phyloP scores from a whole-genome alignment of 2,113 vertebrate species.

The Xyliphius kryptos region DNA sequence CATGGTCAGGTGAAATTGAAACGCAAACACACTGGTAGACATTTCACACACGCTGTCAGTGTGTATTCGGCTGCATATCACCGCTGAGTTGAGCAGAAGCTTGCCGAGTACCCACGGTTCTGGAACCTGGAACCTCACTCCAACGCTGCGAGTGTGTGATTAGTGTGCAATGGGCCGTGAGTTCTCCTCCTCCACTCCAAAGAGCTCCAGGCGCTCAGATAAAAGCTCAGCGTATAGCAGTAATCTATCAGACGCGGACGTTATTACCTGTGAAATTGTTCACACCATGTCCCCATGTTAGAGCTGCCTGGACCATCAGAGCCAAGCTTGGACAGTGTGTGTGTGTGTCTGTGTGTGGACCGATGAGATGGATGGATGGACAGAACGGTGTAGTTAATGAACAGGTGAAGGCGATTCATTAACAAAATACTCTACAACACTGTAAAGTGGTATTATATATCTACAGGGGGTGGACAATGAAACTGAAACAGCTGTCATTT shows the following conservation, averaged over 20 bases:
- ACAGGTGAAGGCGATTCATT: too few species aligned
- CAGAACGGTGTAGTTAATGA: neutral
- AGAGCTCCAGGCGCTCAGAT: slow-evolving; percentile 30
- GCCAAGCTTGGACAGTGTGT: too few species aligned
- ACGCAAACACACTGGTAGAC: too few species aligned
- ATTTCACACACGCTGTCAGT: neutral
- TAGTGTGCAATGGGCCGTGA: slow-evolving; percentile 42
- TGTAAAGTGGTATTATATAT: too few species aligned
- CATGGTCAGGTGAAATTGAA: too few species aligned
- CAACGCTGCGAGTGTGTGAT: slow-evolving; percentile 36
- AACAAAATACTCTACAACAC: too few species aligned
- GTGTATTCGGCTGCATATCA: too few species aligned
- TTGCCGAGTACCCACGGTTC: neutral
- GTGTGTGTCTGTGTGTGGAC: too few species aligned
- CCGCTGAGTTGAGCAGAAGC: neutral
- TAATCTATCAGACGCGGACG: slow-evolving; percentile 39
- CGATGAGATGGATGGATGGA: too few species aligned
- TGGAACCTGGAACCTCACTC: neutral
- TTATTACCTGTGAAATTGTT: slow-evolving; percentile 43
- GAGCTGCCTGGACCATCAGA: slow-evolving; percentile 10
- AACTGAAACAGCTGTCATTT: too few species aligned
- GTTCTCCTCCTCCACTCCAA: slow-evolving; percentile 27
- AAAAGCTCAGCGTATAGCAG: slow-evolving; percentile 39
- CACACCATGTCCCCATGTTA: slow-evolving; percentile 19
- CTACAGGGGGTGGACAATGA: too few species aligned